Conservation (phyloP, 2,888 invertebrate species). For the Poecilobothrus nobilitatus region DNA sequence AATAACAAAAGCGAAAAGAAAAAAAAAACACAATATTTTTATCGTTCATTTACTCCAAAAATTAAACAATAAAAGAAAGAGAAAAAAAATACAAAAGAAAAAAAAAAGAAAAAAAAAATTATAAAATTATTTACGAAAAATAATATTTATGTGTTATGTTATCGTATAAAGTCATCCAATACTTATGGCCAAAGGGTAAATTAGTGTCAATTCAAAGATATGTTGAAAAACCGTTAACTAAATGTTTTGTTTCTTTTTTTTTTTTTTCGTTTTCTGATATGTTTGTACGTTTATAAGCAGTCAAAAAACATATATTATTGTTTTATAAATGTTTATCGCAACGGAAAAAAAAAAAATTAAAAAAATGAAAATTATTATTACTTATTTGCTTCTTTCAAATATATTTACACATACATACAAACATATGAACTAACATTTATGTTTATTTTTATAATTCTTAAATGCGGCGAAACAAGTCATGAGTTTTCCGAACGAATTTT, state of each 20-base stretch:
- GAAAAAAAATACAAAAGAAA: background rate
- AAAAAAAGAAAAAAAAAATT: background rate
- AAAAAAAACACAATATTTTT: no score
- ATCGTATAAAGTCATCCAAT: background rate
- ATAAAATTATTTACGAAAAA: background rate
- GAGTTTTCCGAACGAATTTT: background rate
- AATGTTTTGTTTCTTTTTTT: background rate
- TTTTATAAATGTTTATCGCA: background rate
- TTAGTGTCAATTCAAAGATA: slow-evolving; percentile 6
- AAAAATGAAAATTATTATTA: no score
- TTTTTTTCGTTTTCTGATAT: background rate
- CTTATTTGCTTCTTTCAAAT: background rate
- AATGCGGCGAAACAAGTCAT: background rate
- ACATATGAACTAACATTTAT: no score
- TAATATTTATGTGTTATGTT: background rate
- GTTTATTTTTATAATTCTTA: no score
- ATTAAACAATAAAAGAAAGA: background rate
- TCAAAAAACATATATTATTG: background rate
- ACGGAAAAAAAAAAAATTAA: no score
- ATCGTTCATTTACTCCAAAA: no score
- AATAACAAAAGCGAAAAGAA: no score
- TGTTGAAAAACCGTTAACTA: slow-evolving; percentile 3
- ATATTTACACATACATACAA: background rate
- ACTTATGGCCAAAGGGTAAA: background rate
- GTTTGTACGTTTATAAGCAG: background rate